Evolutionary conservation across 2,113 vertebrate genomes (phyloP), one percentile per base, ranked within the genome.

Genomic region (Oreochromis niloticus): DNA sequence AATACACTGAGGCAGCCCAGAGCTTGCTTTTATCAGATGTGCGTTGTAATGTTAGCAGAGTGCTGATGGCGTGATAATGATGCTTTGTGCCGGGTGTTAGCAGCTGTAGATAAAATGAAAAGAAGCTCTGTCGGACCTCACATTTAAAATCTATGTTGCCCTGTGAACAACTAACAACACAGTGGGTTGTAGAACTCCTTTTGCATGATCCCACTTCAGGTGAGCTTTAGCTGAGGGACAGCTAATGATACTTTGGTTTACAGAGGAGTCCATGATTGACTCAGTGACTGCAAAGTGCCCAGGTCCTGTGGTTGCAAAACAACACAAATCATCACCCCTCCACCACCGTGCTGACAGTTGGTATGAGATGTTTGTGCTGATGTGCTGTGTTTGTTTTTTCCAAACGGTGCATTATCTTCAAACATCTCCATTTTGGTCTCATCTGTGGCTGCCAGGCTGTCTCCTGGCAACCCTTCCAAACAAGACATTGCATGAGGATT

Each of bases 101-200:
- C 46, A 84, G 52, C 36, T 80, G 34, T 19, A 61, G 68, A 85
- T 75, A 52, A 32, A 36, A 54, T 87, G 56, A 82, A 84, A 84
- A 87, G 19, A 68, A 43, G 19, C 57, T 59, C 16, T 9, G 36
- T 9, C 6, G n/a, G 3, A 27, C 0, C 13, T 57, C 32, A 43
- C 27, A 57, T 36, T 43, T 73, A 56, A 43, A 78, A 32, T 59
- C 32, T 66, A 66, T 66, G 61, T 6, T 36, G 61, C 32, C 61
- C 32, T 36, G 61, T 66, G 32, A 66, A 36, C 17, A 71, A 43
- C 7, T 43, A 41, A 41, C 14, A 36, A 66, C 39, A 32, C 61
- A 5, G 32, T 66, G 19, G 61, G 9, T 12, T 66, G 61, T 66
- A 66, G 61, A 39, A 36, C 32, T 11, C 9, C 9, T 36, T 19